Conservation (phyloP, 2,797 vertebrate genomes). For the Anguilla marmorata region DNA sequence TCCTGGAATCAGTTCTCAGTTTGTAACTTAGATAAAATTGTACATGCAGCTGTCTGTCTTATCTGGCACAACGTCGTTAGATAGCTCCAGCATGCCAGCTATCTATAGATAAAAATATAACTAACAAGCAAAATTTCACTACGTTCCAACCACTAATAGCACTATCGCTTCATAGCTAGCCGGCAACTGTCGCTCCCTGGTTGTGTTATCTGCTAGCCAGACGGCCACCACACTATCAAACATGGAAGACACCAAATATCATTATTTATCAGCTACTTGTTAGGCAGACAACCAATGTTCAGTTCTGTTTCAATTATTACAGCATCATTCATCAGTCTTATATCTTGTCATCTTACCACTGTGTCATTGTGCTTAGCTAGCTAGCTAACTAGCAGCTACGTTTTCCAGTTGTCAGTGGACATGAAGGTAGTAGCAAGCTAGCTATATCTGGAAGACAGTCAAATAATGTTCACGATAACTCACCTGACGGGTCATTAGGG, state of each 20-base stretch:
- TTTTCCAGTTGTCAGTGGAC: constrained; percentile 22
- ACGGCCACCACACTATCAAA: neutral
- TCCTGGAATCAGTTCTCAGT: neutral
- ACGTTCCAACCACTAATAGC: neutral
- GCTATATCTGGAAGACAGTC: neutral
- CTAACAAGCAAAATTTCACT: constrained; percentile 52
- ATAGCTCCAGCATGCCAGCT: constrained; percentile 55
- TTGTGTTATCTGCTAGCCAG: neutral
- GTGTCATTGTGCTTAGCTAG: neutral
- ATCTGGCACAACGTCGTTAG: constrained; percentile 55
- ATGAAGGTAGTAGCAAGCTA: neutral
- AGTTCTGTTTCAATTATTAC: neutral
- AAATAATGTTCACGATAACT: constrained; percentile 42
- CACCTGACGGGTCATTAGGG: constrained; percentile 95
- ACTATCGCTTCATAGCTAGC: neutral
- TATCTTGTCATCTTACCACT: neutral
- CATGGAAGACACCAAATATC: neutral
- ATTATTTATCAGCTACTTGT: neutral
- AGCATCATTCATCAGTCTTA: neutral
- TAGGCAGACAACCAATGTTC: neutral
- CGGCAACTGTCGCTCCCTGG: neutral
- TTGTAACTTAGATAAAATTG: neutral
- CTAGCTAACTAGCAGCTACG: neutral
- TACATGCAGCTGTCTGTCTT: constrained; percentile 20
- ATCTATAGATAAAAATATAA: constrained; percentile 38